Base-by-base conservation (phyloP, 2,888 invertebrate species). In the Anaspis maculata region DNA sequence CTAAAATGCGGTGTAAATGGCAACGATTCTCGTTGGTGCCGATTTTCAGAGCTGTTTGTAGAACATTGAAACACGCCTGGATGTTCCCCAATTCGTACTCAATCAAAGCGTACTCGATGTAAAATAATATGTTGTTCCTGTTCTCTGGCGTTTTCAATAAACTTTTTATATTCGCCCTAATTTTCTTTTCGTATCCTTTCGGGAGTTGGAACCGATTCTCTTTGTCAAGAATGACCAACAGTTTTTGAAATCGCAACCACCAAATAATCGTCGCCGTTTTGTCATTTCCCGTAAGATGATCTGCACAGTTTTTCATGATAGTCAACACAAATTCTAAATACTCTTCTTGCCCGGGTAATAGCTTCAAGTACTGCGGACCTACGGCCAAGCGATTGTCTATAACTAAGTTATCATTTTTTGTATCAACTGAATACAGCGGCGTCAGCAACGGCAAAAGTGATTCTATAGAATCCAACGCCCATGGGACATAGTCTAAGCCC, bases 231-330 rank as follows among this genome's bases (percentile, higher is more conserved):
- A 66, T 61, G 13, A 74, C 54, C 2, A 76, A 52, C 27, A 76
- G 51, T 14, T 76, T 66, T 53, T 77, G 73, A 46, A 79, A 76
- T 36, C 74, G 64, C 22, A 79, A 62, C 76, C 77, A 79, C 68
- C 79, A 72, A 5, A 77, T 48, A n/a, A 72, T 67, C 34, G 77
- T 66, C 4, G 74, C 69, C 2, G 69, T 70, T 41, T 66, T 58
- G 45, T 76, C 71, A n/a, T 63, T 54, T 3, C 56, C 52, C 19
- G 52, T 45, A 38, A 74, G 66, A 49, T 66, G 68, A 30, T 70
- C 68, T 10, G 71, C 68, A 40, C 73, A 72, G 24, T 66, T 66
- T 32, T 66, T 58, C 51, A 79, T 69, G 19, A 72, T 56, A 10
- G 66, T 61, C 13, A 70, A 57, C 1, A 78, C 51, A 45, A 75